phyloP scores from a whole-genome alignment of 1,140 invertebrate species.

The Drosophila mauritiana region DNA sequence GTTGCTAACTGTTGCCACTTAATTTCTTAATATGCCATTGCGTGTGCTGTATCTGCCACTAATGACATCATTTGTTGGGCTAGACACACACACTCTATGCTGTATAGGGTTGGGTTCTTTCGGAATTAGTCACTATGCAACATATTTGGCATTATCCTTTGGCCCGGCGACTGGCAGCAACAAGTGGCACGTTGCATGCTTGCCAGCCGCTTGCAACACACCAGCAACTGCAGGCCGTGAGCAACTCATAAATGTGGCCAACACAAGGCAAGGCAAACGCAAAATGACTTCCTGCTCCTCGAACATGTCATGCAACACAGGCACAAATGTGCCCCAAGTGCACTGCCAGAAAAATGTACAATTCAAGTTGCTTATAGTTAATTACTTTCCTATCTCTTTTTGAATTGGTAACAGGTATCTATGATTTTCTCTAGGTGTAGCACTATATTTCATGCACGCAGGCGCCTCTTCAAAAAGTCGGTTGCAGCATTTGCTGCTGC shows the following conservation, averaged over 20 bases:
- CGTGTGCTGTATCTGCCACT: slow-evolving; percentile 58
- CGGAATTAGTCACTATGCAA: neutral
- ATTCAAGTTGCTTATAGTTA: too few species aligned
- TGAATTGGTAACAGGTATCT: neutral
- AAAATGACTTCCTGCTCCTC: slow-evolving; percentile 81
- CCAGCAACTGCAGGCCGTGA: slow-evolving; percentile 37
- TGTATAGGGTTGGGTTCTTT: slow-evolving; percentile 22
- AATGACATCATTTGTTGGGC: slow-evolving; percentile 73
- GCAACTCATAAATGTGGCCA: slow-evolving; percentile 79
- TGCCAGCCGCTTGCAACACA: slow-evolving; percentile 61
- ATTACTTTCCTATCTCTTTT: too few species aligned
- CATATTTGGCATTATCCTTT: slow-evolving; percentile 16
- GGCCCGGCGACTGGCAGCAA: slow-evolving; percentile 4
- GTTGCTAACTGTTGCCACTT: slow-evolving; percentile 73
- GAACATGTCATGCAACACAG: slow-evolving; percentile 70
- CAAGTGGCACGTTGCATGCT: slow-evolving; percentile 63
- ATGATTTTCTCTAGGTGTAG: neutral
- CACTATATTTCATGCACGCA: slow-evolving; percentile 78
- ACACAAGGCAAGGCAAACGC: slow-evolving; percentile 55
- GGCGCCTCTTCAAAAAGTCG: slow-evolving; percentile 75
- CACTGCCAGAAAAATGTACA: neutral
- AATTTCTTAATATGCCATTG: slow-evolving; percentile 74
- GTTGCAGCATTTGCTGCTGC: slow-evolving; percentile 16
- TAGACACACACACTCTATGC: slow-evolving; percentile 26
- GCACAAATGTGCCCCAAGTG: slow-evolving; percentile 28